Conservation (phyloP, 2,888 invertebrate genomes). For the Erebia aethiops region DNA sequence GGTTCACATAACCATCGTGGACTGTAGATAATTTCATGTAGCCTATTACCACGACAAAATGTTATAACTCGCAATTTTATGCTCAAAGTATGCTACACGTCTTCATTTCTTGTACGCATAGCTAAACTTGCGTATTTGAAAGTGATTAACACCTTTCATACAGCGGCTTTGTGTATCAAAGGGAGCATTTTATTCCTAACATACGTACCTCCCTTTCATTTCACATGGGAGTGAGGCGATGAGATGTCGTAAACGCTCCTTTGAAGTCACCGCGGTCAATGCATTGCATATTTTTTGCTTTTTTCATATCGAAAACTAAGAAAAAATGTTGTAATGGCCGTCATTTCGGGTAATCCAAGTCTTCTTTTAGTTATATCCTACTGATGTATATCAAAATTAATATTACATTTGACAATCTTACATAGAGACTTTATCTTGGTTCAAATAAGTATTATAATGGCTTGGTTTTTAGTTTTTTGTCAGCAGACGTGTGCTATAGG, state of each 20-base stretch:
- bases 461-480: neutral
- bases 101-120: constrained; percentile 20
- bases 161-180: constrained; percentile 56
- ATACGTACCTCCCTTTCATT: constrained; percentile 42
- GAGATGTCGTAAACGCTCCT: constrained; percentile 62
- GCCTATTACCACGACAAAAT: constrained; percentile 14
- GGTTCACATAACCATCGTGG: neutral
- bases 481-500: constrained; percentile 36
- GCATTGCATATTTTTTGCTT: constrained; percentile 68
- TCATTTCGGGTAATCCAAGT: constrained; percentile 73
- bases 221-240: constrained; percentile 50
- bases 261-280: constrained; percentile 77
- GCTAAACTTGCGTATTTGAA: constrained; percentile 27
- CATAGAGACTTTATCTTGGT: constrained; percentile 22
- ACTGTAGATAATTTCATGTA: constrained; percentile 3
- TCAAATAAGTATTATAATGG: constrained; percentile 40
- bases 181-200: constrained; percentile 57
- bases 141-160: constrained; percentile 48
- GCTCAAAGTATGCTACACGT: constrained; percentile 14
- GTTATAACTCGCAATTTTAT: constrained; percentile 15
- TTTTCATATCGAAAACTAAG: constrained; percentile 76
- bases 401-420: constrained; percentile 10
- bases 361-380: constrained; percentile 42
- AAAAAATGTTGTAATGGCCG: constrained; percentile 68
- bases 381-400: constrained; percentile 55